These are phyloP conservation scores for Turnix velox DNA, from an alignment of 2,113 vertebrate genomes.

Conservation along the genomic window DNA sequence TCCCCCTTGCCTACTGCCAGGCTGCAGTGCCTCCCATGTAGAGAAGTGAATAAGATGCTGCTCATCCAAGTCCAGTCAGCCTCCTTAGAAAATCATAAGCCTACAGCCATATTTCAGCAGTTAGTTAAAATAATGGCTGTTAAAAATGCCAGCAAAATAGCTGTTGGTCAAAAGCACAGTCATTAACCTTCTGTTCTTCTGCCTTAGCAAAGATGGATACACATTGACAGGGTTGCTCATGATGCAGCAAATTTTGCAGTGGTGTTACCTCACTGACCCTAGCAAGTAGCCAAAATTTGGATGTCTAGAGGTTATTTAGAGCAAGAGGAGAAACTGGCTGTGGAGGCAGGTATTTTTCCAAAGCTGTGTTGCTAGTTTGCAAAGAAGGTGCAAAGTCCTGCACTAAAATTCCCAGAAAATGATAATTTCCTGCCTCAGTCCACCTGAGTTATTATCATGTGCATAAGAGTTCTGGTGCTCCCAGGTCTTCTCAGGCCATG, in stretches of 20 bases:
- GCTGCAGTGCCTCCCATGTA: neutral
- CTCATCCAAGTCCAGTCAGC: neutral
- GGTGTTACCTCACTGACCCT: neutral
- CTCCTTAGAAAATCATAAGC: neutral
- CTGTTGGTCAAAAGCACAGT: neutral
- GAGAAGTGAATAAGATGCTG: neutral
- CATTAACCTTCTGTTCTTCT: constrained; percentile 31
- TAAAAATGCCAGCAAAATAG: neutral
- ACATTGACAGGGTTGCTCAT: constrained; percentile 43
- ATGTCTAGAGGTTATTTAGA: neutral
- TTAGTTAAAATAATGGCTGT: neutral
- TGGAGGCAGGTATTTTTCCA: neutral
- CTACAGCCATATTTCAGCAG: neutral
- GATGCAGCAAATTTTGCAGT: constrained; percentile 38
- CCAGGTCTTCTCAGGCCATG: neutral
- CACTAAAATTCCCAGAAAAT: neutral
- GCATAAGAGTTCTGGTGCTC: neutral
- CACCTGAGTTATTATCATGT: neutral
- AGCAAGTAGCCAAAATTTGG: constrained; percentile 40
- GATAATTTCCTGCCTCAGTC: neutral
- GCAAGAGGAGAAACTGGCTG: neutral
- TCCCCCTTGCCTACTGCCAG: neutral
- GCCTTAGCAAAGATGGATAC: constrained; percentile 24
- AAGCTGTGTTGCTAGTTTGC: neutral
- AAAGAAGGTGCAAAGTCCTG: neutral